Percentiles rank a stretch among this genome's conserved stretches.
Conservation (phyloP, 2,888 invertebrate species). For the Apamea crenata region DNA sequence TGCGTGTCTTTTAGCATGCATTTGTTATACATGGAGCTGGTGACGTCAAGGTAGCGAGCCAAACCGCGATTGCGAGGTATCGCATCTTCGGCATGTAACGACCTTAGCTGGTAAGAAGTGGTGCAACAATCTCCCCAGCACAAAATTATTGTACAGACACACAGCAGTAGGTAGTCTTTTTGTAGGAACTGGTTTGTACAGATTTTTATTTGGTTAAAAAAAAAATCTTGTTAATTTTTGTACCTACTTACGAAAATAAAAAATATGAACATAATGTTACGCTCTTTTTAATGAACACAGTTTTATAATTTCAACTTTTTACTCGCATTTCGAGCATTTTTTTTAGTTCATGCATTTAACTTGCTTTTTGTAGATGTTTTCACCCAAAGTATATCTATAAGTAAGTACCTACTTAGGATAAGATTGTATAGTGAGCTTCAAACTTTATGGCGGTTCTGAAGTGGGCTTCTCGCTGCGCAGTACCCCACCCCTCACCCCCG, state of each 20-base stretch:
- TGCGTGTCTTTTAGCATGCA: background rate
- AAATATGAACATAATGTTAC: background rate
- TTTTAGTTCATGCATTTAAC: background rate
- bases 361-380: background rate
- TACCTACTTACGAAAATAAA: slow-evolving; percentile 5
- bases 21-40: background rate
- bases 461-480: background rate
- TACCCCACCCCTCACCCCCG: background rate
- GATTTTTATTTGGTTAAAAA: background rate
- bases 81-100: background rate
- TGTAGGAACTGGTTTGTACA: background rate
- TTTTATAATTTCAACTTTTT: background rate
- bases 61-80: too few relatives aligned
- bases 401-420: background rate
- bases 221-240: background rate
- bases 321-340: background rate
- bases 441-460: background rate
- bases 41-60: background rate
- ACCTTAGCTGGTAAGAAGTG: background rate
- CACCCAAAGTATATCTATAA: background rate
- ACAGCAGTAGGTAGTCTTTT: background rate
- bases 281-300: background rate
- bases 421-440: background rate
- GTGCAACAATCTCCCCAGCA: background rate
- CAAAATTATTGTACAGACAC: background rate